These are phyloP conservation scores for Drosophila anomalipes DNA, from an alignment of 2,888 invertebrate genomes.

Conservation along the genomic window DNA sequence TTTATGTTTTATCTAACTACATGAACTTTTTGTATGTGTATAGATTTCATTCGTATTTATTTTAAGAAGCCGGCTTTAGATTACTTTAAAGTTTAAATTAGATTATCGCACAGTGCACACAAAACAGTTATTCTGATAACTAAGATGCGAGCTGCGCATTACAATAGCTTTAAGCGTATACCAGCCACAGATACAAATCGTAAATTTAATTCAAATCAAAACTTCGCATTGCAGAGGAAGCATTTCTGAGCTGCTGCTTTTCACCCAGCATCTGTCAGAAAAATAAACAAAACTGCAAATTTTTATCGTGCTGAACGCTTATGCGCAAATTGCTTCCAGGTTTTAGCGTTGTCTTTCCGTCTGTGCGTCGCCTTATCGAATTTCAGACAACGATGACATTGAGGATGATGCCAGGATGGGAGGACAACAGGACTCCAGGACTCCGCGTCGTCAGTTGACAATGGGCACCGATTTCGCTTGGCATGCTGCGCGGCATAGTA, in stretches of 20 bases:
- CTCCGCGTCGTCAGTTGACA: constrained; percentile 41
- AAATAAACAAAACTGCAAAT: constrained; percentile 82
- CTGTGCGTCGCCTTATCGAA: constrained; percentile 69
- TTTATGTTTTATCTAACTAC: too few relatives aligned
- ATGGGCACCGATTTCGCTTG: constrained; percentile 56
- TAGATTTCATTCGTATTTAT: background rate
- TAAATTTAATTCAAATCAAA: constrained; percentile 73
- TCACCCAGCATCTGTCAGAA: constrained; percentile 73
- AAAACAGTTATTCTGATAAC: background rate
- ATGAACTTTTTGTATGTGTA: background rate
- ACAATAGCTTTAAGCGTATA: constrained; percentile 51
- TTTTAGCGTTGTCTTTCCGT: constrained; percentile 56
- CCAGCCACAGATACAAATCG: constrained; percentile 41
- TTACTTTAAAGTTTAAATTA: background rate
- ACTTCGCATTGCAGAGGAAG: constrained; percentile 38
- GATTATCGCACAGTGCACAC: background rate
- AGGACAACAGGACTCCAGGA: constrained; percentile 28
- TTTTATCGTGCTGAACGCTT: constrained; percentile 80
- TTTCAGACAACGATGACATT: constrained; percentile 59
- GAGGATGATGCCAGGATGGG: constrained; percentile 39
- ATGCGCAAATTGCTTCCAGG: constrained; percentile 82
- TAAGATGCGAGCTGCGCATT: constrained; percentile 12
- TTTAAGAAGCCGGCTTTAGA: background rate
- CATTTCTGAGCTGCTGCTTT: constrained; percentile 45
- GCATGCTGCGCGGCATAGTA: constrained; percentile 54